Evolutionary conservation across 2,888 invertebrate genomes (phyloP).

Genomic region (Penaeus monodon): DNA sequence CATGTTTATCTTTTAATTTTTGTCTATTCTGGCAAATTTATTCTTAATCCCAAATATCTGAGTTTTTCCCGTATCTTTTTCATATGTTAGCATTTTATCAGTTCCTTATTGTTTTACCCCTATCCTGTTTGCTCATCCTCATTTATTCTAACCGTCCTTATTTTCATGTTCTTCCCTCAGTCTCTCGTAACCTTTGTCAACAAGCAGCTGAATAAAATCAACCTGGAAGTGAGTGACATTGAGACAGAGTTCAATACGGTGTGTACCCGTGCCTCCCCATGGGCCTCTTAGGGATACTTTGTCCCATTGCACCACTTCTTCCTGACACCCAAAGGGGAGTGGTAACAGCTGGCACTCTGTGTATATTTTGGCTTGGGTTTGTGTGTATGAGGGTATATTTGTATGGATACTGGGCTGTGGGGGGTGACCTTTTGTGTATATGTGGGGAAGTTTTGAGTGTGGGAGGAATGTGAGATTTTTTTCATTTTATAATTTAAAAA

Average conservation of each 20-base stretch:
- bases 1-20: neutral
- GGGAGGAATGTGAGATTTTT: too few relatives aligned
- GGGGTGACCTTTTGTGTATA: too few relatives aligned
- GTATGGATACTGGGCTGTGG: neutral
- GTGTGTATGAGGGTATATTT: neutral
- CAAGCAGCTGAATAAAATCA: conserved; percentile 95
- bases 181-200: conserved; percentile 98
- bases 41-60: too few relatives aligned
- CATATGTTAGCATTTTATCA: conserved; percentile 4
- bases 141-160: too few relatives aligned
- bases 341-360: neutral
- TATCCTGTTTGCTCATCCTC: too few relatives aligned
- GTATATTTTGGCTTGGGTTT: neutral
- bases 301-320: conserved; percentile 95
- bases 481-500: too few relatives aligned
- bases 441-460: too few relatives aligned
- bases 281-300: conserved; percentile 97
- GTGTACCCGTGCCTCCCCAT: conserved; percentile 94
- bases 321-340: conserved; percentile 84
- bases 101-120: neutral
- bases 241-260: conserved; percentile 96
- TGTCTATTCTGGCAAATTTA: too few relatives aligned
- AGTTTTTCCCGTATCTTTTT: neutral
- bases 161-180: conserved; percentile 70
- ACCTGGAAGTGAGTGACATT: conserved; percentile 92